A percentile compares a stretch with the other conserved stretches of the same genome.
Evolutionary conservation across 2,888 invertebrate genomes (phyloP).

Genomic region (Cabera pusaria): DNA sequence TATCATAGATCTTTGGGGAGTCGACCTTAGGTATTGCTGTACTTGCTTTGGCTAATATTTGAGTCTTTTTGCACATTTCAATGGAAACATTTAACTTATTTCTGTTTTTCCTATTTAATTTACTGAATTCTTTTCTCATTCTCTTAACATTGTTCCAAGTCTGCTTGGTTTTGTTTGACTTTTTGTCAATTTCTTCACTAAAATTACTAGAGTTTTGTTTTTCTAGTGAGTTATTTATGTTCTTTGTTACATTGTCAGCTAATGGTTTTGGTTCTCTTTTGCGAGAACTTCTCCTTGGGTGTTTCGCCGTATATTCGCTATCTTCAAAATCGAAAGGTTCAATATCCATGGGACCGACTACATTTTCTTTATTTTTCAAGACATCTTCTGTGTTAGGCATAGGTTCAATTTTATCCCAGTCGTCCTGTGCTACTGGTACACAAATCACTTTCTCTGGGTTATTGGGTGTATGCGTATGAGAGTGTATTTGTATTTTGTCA

Average conservation of each 20-base stretch:
- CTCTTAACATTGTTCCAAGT: conserved; percentile 72
- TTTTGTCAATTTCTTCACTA: conserved; percentile 48
- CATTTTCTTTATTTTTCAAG: conserved; percentile 47
- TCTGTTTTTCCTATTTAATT: conserved; percentile 60
- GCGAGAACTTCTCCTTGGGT: conserved; percentile 66
- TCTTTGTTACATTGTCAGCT: conserved; percentile 33
- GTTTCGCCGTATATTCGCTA: conserved; percentile 50
- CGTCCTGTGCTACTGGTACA: conserved; percentile 56
- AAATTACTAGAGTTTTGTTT: conserved; percentile 47
- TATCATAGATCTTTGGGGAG: conserved; percentile 37
- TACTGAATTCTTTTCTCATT: conserved; percentile 75
- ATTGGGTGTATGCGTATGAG: conserved; percentile 40
- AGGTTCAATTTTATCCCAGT: conserved; percentile 73
- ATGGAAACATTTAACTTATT: conserved; percentile 75
- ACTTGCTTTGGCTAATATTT: conserved; percentile 36
- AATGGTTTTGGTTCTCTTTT: conserved; percentile 49
- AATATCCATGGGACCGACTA: conserved; percentile 54
- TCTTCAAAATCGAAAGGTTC: conserved; percentile 55
- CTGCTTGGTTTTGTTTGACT: conserved; percentile 50
- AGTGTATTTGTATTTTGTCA: conserved; percentile 59
- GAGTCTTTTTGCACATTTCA: conserved; percentile 67
- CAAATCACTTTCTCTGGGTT: conserved; percentile 45
- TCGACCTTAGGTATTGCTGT: conserved; percentile 20
- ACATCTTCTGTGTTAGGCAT: conserved; percentile 53
- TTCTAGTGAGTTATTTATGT: conserved; percentile 36